Percentiles rank a stretch among this genome's conserved stretches.
Evolutionary conservation across 2,797 vertebrate species (phyloP).

Genomic region (Rhinoraja longicauda): DNA sequence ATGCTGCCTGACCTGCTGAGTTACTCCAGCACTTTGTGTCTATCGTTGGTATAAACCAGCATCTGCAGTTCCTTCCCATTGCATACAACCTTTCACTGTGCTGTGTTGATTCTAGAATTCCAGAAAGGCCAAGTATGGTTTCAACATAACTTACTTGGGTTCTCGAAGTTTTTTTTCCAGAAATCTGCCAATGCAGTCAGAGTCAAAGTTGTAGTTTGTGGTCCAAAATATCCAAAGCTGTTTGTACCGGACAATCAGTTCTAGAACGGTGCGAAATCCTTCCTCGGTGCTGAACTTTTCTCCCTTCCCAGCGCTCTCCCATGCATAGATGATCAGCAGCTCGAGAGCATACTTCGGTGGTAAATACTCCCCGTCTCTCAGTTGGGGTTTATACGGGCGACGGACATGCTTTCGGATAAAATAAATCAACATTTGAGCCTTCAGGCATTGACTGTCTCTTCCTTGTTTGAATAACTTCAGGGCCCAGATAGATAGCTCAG

Average conservation of each 20-base stretch:
- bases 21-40: no score
- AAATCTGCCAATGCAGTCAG: background rate
- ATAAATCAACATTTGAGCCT: background rate
- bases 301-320: constrained; percentile 44
- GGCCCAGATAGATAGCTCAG: constrained; percentile 40
- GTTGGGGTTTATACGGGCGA: background rate
- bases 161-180: constrained; percentile 44
- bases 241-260: background rate
- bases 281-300: constrained; percentile 40
- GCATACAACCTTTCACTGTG: no score
- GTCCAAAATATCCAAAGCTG: constrained; percentile 56
- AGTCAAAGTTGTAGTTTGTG: constrained; percentile 48
- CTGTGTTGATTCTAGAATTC: background rate
- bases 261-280: constrained; percentile 51
- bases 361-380: background rate
- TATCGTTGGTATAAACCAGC: no score
- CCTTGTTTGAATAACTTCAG: background rate
- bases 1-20: no score
- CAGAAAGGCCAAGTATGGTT: no score
- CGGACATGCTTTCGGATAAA: constrained; percentile 11
- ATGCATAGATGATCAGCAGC: constrained; percentile 56
- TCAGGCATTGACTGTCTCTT: background rate
- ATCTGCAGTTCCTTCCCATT: no score
- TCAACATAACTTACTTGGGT: constrained; percentile 39
- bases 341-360: constrained; percentile 55